Evolutionary conservation across 1,140 invertebrate species (phyloP).

Genomic region (Euschistus heros): DNA sequence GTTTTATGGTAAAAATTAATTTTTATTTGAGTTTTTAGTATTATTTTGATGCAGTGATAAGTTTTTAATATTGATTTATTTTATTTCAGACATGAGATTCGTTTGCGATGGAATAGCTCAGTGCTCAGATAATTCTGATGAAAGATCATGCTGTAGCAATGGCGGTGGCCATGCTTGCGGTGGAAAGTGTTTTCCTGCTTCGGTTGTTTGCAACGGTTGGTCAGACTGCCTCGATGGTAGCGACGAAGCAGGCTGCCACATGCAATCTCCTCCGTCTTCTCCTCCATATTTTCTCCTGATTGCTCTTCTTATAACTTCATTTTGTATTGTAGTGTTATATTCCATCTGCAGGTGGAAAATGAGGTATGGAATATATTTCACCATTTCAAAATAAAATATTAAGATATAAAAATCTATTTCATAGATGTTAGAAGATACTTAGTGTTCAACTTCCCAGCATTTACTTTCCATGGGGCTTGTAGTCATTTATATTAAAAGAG

Average conservation of each 20-base stretch:
- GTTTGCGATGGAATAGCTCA: slow-evolving; percentile 59
- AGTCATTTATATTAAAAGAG: too few species aligned
- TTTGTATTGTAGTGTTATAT: slow-evolving; percentile 34
- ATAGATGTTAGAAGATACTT: too few species aligned
- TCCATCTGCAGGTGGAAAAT: slow-evolving; percentile 24
- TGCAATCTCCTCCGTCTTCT: neutral
- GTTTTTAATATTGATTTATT: neutral
- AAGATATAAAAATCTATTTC: too few species aligned
- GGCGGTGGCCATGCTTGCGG: slow-evolving; percentile 10
- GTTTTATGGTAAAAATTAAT: too few species aligned
- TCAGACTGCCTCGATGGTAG: slow-evolving; percentile 56
- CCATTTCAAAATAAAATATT: too few species aligned
- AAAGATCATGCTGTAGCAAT: slow-evolving; percentile 35
- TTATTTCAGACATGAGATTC: slow-evolving; percentile 26
- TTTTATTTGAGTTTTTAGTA: too few species aligned
- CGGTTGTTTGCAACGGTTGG: slow-evolving; percentile 51
- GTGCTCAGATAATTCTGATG: slow-evolving; percentile 72
- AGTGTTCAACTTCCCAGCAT: too few species aligned
- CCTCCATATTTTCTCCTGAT: slow-evolving; percentile 25
- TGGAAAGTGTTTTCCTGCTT: slow-evolving; percentile 43
- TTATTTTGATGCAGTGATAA: too few species aligned
- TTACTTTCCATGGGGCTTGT: too few species aligned
- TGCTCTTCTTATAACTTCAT: slow-evolving; percentile 37
- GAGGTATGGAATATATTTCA: slow-evolving; percentile 15
- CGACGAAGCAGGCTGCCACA: slow-evolving; percentile 44